A percentile compares a stretch with the other conserved stretches of the same genome.
These are phyloP conservation scores for Podocnemis expansa DNA, from an alignment of 2,113 vertebrate species.

Conservation along the genomic window DNA sequence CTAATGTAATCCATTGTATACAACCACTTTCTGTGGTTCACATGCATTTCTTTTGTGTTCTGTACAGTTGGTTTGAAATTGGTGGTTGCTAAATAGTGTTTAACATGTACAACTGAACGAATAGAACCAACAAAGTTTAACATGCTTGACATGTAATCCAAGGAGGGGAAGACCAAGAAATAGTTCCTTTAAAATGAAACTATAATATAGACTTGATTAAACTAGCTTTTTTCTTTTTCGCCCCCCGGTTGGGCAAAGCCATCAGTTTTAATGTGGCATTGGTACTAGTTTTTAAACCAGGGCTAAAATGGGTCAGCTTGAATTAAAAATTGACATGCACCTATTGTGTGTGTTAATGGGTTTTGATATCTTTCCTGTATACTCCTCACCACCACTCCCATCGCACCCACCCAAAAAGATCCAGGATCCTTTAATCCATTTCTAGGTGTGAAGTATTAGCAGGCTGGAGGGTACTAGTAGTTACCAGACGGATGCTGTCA, in stretches of 20 bases:
- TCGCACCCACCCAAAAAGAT: not conserved
- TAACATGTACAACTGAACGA: not conserved
- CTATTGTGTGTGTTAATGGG: not conserved
- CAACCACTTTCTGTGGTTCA: not conserved
- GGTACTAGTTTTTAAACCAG: not conserved
- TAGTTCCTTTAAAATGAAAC: not conserved
- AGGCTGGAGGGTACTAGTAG: slow-evolving; percentile 53
- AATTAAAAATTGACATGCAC: not conserved
- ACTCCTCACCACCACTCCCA: not conserved
- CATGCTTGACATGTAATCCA: not conserved
- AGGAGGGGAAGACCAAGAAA: not conserved
- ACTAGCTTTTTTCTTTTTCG: not conserved
- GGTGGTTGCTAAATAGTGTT: not conserved
- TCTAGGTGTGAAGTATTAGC: slow-evolving; percentile 1
- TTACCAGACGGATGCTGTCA: slow-evolving; percentile 77
- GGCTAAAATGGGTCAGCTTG: not conserved
- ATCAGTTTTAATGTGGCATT: accelerated
- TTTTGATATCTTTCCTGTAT: not conserved
- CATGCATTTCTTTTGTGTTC: not conserved
- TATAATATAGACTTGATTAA: not conserved
- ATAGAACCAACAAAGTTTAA: not conserved
- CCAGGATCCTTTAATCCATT: not conserved
- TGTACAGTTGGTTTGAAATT: not conserved
- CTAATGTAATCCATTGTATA: accelerated
- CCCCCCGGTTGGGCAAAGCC: not conserved